Evolutionary conservation across 2,888 invertebrate species (phyloP).

Genomic region (Silvanus unidentatus): DNA sequence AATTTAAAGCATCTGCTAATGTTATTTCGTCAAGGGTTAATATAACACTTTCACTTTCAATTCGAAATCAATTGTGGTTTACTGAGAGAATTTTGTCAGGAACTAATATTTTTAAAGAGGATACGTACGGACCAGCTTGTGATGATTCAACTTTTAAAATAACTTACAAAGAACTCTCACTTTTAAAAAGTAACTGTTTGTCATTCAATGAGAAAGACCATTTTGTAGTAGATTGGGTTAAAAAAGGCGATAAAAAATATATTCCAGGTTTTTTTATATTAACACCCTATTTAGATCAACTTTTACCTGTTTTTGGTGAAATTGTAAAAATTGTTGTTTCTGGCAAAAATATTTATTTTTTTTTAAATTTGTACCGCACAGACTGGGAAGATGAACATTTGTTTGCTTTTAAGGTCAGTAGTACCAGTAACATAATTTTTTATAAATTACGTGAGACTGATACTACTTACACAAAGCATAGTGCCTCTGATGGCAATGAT

Average conservation of each 20-base stretch:
- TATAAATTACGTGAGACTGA: too few relatives aligned
- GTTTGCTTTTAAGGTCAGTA: not conserved
- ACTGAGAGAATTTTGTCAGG: conserved; percentile 5
- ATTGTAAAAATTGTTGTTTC: not conserved
- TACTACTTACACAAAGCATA: too few relatives aligned
- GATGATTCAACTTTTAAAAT: not conserved
- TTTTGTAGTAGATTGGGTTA: not conserved
- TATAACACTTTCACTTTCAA: conserved; percentile 15
- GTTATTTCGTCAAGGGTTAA: conserved; percentile 16
- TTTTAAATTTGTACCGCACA: not conserved
- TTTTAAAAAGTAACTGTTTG: not conserved
- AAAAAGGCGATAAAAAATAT: not conserved
- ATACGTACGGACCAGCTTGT: not conserved
- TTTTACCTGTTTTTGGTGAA: not conserved
- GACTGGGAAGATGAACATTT: not conserved
- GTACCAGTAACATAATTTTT: too few relatives aligned
- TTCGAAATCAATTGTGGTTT: conserved; percentile 13
- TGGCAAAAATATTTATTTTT: not conserved
- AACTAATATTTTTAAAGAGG: not conserved
- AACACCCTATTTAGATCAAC: not conserved
- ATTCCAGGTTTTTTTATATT: not conserved
- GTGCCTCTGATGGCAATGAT: too few relatives aligned
- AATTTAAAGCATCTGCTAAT: conserved; percentile 14
- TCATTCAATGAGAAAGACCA: not conserved
- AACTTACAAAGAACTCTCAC: not conserved